Evolutionary conservation across 2,888 invertebrate genomes (phyloP), one percentile per base, ranked within the genome.

Genomic region (Callyntrura guangdongensis): DNA sequence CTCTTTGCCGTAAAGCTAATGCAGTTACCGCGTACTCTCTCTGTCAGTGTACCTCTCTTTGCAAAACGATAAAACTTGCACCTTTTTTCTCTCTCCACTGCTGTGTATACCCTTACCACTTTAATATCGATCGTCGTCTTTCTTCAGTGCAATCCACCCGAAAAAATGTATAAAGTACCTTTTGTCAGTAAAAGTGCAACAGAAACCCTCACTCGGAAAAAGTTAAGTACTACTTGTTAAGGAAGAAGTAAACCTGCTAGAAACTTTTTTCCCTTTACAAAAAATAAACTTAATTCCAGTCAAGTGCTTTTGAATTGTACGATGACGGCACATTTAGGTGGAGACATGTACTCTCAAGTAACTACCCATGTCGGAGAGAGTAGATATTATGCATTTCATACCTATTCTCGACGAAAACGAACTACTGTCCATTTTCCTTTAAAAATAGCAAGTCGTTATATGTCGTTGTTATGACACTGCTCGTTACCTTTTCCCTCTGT

Each of bases 91-190:
- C 20, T 64, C 6, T 22, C 20, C 20, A 11, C 61, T 22, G 17
- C 17, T 8, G 17, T 8, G 11, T 27, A 5, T 36, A 25, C 36
- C 12, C 45, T 77, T 36, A 17, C 49, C 49, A 22, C 77, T 49
- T 49, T 20, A 77, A 9, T 81, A 69, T 69, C 67, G 67, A 69
- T 69, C 67, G 6, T 12, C 61, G 17, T 22, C 12, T 2, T 14
- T 53, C 2, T 2, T 53, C 20, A 17, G 25, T 22, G 17, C 36
- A 36, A 36, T 4, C 2, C 6, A 36, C 36, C 36, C 36, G 36
- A 36, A 36, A 36, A 36, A 36, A n/a, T n/a, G n/a, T 36, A 36
- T 36, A 36, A 36, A 36, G 3, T 36, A 36, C 36, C 36, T 36
- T 36, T 36, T 36, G 36, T 36, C 36, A 36, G 36, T 2, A 36